Evolutionary conservation across 2,113 vertebrate species (phyloP).

Genomic region (Clinocottus analis): DNA sequence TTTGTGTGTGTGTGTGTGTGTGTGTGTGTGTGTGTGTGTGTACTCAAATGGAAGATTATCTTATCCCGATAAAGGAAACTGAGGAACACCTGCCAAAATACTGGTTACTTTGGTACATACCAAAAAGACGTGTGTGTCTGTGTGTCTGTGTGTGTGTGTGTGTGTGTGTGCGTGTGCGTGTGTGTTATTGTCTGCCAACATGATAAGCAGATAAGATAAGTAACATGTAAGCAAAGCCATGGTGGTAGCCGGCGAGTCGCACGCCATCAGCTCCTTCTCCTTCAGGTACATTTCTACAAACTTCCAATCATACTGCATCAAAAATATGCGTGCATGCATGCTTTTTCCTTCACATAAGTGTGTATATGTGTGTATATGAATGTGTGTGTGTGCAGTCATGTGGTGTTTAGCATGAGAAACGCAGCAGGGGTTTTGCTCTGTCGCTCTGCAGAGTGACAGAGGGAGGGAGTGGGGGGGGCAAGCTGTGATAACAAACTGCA

Average conservation of each 20-base stretch:
- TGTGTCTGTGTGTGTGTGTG: conserved; percentile 18
- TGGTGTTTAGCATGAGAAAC: conserved; percentile 72
- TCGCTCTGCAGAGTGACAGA: conserved; percentile 52
- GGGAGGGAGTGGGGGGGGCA: conserved; percentile 17
- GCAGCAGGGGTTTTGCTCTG: conserved; percentile 63
- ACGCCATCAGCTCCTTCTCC: conserved; percentile 56
- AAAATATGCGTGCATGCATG: neutral
- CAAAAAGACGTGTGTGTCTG: conserved; percentile 33
- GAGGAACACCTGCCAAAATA: conserved; percentile 74
- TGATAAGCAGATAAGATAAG: conserved; percentile 73
- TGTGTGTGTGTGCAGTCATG: conserved; percentile 34
- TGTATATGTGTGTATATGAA: conserved; percentile 20
- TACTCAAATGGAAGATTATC: conserved; percentile 59
- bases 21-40: conserved; percentile 28
- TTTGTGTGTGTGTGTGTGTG: conserved; percentile 26
- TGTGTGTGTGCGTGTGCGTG: conserved; percentile 26
- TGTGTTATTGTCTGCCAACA: conserved; percentile 40
- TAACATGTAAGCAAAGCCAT: conserved; percentile 67
- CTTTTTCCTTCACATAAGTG: conserved; percentile 5
- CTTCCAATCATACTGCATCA: neutral
- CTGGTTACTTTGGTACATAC: conserved; percentile 59
- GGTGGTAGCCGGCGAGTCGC: conserved; percentile 49
- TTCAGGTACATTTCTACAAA: conserved; percentile 13
- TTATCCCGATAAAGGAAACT: conserved; percentile 59
- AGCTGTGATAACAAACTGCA: conserved; percentile 80